A percentile compares a stretch with the other conserved stretches of the same genome.
These are phyloP conservation scores for Ligdia adustata DNA, from an alignment of 2,888 invertebrate genomes.

Conservation along the genomic window DNA sequence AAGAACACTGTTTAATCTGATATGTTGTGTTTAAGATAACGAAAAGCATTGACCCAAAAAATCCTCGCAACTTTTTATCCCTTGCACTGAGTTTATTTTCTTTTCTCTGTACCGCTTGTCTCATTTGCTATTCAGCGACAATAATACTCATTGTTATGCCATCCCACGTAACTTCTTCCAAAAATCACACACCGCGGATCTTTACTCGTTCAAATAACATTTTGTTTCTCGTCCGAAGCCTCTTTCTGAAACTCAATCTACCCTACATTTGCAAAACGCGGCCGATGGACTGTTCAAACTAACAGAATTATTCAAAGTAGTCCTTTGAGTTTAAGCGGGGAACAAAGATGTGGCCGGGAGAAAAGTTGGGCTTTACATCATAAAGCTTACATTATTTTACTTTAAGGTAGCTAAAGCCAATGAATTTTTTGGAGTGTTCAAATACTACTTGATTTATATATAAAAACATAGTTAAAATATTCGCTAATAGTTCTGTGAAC, in stretches of 20 bases:
- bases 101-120: background rate
- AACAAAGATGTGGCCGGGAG: background rate
- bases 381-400: background rate
- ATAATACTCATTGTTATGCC: slow-evolving; percentile 11
- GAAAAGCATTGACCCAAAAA: too few species aligned
- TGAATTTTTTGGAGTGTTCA: background rate
- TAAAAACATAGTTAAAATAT: too few species aligned
- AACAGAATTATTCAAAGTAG: slow-evolving; percentile 80
- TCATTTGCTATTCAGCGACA: background rate
- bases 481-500: too few species aligned
- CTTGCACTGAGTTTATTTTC: background rate
- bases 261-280: slow-evolving; percentile 71
- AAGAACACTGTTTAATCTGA: too few species aligned
- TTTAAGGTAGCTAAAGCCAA: background rate
- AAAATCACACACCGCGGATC: slow-evolving; percentile 22
- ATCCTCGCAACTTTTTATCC: too few species aligned
- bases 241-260: slow-evolving; percentile 59
- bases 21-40: too few species aligned
- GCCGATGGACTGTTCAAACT: slow-evolving; percentile 66
- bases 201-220: slow-evolving; percentile 34
- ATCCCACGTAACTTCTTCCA: slow-evolving; percentile 16
- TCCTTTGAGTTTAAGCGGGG: slow-evolving; percentile 55
- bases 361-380: slow-evolving; percentile 10
- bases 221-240: slow-evolving; percentile 32
- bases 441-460: too few species aligned